Base-by-base conservation (phyloP, 2,888 invertebrate species). In the Hesperia comma region DNA sequence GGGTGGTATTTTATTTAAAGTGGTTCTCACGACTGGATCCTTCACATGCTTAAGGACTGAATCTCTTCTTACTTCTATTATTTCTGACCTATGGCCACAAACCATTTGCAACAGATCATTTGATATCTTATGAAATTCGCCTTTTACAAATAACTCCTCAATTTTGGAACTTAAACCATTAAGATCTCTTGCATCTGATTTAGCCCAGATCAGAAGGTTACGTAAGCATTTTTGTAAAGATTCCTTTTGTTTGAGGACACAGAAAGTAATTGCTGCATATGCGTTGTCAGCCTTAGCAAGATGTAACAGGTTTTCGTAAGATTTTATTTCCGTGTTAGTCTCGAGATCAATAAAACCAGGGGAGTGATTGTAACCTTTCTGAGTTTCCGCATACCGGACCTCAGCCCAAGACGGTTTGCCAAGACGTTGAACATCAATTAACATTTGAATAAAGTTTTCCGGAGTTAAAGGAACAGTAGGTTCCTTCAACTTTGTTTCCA, bases 71-170 rank as follows among this genome's bases (percentile, higher is more conserved):
- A n/a, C n/a, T n/a, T n/a, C n/a, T n/a, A n/a, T n/a, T n/a, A n/a
- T n/a, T n/a, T n/a, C n/a, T n/a, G n/a, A n/a, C n/a, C n/a, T n/a
- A n/a, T n/a, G n/a, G n/a, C n/a, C n/a, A n/a, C n/a, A n/a, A n/a
- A n/a, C n/a, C n/a, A n/a, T n/a, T n/a, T 73, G 72, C 17, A 75
- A 49, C 7, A 72, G 41, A 21, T 74, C 71, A 6, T 55, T 21
- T 0, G 71, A 70, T 61, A 72, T 37, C n/a, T 73, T 69, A 71
- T 71, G 46, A n/a, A 72, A 55, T 58, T 73, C 70, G 8, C 61
- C 62, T 54, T 63, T 43, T 57, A 61, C 7, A 61, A 53, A 57
- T 60, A 67, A 54, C 15, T 69, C 43, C 19, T 61, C 62, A 17
- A 62, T 17, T 12, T 55, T 62, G 14, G 12, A 6, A 33, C 21